Conservation (phyloP, 2,113 vertebrate species). For the Hoplias malabaricus region DNA sequence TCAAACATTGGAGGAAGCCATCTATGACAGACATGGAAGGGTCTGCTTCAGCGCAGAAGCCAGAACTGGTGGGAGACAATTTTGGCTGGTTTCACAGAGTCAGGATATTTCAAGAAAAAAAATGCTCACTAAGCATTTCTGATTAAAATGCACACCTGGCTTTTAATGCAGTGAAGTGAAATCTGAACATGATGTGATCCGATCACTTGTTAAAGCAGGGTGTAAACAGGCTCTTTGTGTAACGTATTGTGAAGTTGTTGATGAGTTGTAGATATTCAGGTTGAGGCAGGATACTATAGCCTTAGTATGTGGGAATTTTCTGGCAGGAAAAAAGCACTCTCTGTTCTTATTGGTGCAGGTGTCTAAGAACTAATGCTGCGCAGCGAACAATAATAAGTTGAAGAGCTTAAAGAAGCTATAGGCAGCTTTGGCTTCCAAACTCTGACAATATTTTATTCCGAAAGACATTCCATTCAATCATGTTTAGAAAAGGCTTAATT, state of each 20-base stretch:
- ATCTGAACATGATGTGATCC: too few species aligned
- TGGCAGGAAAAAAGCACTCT: background rate
- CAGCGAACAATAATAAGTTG: background rate
- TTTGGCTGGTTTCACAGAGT: too few species aligned
- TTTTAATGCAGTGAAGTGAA: too few species aligned
- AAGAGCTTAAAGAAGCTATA: background rate
- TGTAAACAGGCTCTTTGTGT: background rate
- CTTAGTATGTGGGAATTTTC: background rate
- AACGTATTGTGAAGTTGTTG: background rate
- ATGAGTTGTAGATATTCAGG: background rate
- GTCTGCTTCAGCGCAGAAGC: too few species aligned
- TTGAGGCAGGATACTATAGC: background rate
- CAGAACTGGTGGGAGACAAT: too few species aligned
- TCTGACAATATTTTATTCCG: background rate
- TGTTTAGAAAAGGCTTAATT: background rate
- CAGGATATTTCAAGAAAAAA: too few species aligned
- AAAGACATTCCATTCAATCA: background rate
- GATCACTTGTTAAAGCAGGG: too few species aligned
- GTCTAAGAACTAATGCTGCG: background rate
- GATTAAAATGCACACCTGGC: too few species aligned
- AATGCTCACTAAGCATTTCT: too few species aligned
- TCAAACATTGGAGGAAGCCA: too few species aligned
- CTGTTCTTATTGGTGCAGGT: background rate
- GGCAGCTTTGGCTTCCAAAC: background rate
- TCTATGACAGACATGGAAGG: too few species aligned